A percentile compares a stretch with the other conserved stretches of the same genome.
Evolutionary conservation across 2,797 vertebrate genomes (phyloP).

Genomic region (Linurgus olivaceus): DNA sequence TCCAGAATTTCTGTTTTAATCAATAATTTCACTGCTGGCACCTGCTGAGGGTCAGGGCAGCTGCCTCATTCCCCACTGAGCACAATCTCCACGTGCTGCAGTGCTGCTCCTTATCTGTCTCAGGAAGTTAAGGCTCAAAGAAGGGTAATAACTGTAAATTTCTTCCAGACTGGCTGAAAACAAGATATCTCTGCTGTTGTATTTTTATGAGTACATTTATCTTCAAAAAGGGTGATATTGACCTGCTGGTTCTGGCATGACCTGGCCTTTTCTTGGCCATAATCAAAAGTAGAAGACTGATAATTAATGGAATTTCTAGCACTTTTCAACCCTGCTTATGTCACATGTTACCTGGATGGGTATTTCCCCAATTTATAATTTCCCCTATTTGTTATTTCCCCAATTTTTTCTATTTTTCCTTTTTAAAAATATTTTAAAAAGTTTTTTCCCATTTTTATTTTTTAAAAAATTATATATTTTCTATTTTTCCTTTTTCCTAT

Average conservation of each 20-base stretch:
- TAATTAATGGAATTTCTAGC: neutral
- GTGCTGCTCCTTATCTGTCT: neutral
- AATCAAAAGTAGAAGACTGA: neutral
- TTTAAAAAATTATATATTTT: no score
- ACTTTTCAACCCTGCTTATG: neutral
- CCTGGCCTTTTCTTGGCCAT: neutral
- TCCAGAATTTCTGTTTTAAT: rapidly evolving
- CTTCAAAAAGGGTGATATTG: neutral
- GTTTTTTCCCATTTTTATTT: rapidly evolving
- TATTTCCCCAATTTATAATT: neutral
- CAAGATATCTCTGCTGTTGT: neutral
- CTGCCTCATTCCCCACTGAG: neutral
- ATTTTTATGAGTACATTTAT: neutral
- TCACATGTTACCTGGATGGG: neutral
- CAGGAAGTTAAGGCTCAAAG: neutral
- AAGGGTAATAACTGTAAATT: neutral
- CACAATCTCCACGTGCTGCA: neutral
- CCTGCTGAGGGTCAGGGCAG: neutral
- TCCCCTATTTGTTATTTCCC: no score
- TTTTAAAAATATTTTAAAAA: neutral
- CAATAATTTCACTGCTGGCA: neutral
- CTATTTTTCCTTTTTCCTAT: neutral
- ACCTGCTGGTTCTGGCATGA: neutral
- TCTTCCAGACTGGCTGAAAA: neutral
- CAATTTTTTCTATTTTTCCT: neutral